Conservation (phyloP, 2,888 invertebrate genomes). For the Pegoplata infirma region DNA sequence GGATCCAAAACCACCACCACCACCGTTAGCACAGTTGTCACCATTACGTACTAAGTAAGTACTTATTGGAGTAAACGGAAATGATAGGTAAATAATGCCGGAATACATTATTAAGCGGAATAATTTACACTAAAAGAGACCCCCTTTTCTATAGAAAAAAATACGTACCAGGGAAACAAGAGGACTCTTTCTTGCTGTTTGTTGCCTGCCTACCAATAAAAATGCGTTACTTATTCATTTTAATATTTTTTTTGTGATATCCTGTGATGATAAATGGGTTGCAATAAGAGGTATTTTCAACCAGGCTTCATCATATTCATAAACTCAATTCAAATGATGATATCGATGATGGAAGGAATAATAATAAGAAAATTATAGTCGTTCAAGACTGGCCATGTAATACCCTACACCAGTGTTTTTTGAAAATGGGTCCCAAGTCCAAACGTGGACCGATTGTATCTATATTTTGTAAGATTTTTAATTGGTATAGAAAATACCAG, state of each 20-base stretch:
- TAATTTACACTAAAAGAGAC: conserved; percentile 56
- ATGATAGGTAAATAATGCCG: conserved; percentile 61
- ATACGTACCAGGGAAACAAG: conserved; percentile 7
- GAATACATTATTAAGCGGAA: conserved; percentile 64
- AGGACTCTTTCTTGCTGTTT: conserved; percentile 15
- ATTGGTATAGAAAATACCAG: no score
- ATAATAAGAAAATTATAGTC: no score
- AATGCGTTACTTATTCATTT: conserved; percentile 59
- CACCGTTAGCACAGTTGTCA: neutral
- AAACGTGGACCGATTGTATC: no score
- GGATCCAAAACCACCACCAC: conserved; percentile 1
- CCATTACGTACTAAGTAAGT: neutral
- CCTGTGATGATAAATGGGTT: conserved; percentile 59
- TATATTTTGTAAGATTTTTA: no score
- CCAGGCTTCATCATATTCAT: neutral
- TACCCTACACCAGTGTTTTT: no score
- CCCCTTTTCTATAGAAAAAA: neutral
- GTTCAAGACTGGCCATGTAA: no score
- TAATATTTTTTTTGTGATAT: conserved; percentile 37
- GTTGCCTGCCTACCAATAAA: conserved; percentile 62
- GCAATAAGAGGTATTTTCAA: conserved; percentile 55
- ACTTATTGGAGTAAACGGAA: conserved; percentile 25
- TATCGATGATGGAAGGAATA: conserved; percentile 7
- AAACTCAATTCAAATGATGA: conserved; percentile 22
- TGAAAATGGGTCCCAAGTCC: no score